Percentiles rank a stretch among this genome's conserved stretches.
Conservation (phyloP, 2,113 vertebrate species). For the Dromiciops gliroides region DNA sequence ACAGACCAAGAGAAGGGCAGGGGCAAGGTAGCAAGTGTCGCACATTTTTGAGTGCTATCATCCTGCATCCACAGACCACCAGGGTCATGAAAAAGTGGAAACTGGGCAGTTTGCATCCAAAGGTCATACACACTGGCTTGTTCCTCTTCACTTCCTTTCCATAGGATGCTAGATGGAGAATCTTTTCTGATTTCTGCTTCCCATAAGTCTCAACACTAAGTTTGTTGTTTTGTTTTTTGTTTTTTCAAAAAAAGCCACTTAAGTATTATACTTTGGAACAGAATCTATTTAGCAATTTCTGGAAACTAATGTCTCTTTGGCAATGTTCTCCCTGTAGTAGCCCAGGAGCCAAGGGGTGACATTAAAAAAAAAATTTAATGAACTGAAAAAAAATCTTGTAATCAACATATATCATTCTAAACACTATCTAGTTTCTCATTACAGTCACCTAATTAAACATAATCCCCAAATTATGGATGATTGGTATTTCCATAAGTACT, state of each 20-base stretch:
- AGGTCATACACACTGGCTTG: neutral
- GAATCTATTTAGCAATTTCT: neutral
- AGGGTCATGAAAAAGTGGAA: neutral
- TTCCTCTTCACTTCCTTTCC: too few species aligned
- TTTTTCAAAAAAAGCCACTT: neutral
- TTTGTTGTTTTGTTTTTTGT: too few species aligned
- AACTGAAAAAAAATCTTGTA: neutral
- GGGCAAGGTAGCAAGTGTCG: neutral
- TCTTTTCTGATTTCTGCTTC: neutral
- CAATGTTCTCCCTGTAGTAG: neutral
- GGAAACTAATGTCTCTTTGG: neutral
- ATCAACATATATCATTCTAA: neutral
- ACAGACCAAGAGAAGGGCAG: neutral
- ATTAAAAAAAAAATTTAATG: neutral
- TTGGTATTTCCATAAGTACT: neutral
- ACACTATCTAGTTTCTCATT: neutral
- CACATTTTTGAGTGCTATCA: neutral
- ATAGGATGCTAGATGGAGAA: neutral
- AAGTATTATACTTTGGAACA: neutral
- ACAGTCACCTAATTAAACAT: neutral
- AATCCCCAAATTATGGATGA: neutral
- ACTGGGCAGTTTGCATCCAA: neutral
- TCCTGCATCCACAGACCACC: neutral
- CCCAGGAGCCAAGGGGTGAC: too few species aligned
- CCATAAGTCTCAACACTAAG: neutral